Conservation (phyloP, 2,797 vertebrate genomes). For the Myotis myotis region DNA sequence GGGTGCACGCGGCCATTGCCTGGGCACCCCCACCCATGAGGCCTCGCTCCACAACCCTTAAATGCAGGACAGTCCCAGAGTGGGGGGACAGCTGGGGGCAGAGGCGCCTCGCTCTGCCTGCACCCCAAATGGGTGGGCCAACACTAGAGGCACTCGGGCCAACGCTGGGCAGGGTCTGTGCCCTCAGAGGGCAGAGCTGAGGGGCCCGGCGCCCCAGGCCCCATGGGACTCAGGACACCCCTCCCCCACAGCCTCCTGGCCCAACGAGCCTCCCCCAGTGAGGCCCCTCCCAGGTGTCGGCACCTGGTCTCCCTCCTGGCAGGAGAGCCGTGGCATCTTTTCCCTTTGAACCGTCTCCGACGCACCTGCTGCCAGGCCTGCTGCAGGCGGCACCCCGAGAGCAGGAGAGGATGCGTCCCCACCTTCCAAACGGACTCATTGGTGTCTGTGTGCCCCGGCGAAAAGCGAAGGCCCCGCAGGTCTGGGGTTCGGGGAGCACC, state of each 20-base stretch:
- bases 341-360: not conserved
- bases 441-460: not conserved
- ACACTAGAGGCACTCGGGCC: not conserved
- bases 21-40: not conserved
- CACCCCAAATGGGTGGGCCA: not conserved
- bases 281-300: not conserved
- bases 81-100: accelerated
- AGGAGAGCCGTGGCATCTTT: accelerated
- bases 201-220: too few species aligned
- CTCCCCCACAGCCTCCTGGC: not conserved
- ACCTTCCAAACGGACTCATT: accelerated
- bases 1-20: accelerated
- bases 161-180: not conserved
- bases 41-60: not conserved
- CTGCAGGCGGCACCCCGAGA: accelerated
- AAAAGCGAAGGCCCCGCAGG: accelerated
- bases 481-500: too few species aligned
- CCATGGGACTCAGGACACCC: not conserved
- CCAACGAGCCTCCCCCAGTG: not conserved
- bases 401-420: accelerated
- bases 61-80: accelerated
- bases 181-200: not conserved
- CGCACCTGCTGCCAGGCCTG: accelerated
- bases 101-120: not conserved
- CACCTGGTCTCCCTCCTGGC: not conserved